Evolutionary conservation across 2,888 invertebrate species (phyloP), one percentile per base, ranked within the genome.

Genomic region (Sphaerophoria taeniata): DNA sequence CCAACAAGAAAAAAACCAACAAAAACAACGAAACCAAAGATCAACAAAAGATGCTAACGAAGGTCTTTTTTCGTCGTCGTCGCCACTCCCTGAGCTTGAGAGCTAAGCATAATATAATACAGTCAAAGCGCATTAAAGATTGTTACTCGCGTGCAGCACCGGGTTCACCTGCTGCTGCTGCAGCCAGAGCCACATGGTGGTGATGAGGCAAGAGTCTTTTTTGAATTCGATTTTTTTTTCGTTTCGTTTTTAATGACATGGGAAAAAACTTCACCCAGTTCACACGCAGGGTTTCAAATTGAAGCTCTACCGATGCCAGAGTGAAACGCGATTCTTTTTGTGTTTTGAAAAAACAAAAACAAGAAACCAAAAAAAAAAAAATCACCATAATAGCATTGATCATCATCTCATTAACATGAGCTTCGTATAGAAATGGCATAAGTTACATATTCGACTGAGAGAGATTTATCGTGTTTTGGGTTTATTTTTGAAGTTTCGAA

Each of bases 41-140:
- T 77, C 24, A 77, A 78, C 78, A 78, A 80, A 78, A 70, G 78
- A 84, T 74, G 65, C 74, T 75, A 79, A 74, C 79, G 83, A 84
- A 75, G 79, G 74, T 71, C 79, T 67, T 71, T 67, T 72, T 61
- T 72, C 65, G 6, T 4, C 33, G 12, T 39, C 12, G 12, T 6
- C 34, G 60, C 53, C 82, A 73, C 78, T 78, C 78, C 82, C 69
- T 34, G 45, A 67, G 43, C 4, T 34, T 24, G 12, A 16, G 31
- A 56, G 11, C 63, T 31, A 24, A 24, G 24, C 24, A 24, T n/a
- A n/a, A n/a, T n/a, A n/a, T n/a, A n/a, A n/a, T 74, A 31, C 2
- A 58, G 12, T 9, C 39, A 36, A 60, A 31, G 24, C 34, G 60
- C 43, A 43, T 43, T 43, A 43, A n/a, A 61, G 53, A 72, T 77